Percentiles rank a stretch among this genome's conserved stretches.
phyloP scores from a whole-genome alignment of 2,888 invertebrate genomes.

The Bhutanitis thaidina region DNA sequence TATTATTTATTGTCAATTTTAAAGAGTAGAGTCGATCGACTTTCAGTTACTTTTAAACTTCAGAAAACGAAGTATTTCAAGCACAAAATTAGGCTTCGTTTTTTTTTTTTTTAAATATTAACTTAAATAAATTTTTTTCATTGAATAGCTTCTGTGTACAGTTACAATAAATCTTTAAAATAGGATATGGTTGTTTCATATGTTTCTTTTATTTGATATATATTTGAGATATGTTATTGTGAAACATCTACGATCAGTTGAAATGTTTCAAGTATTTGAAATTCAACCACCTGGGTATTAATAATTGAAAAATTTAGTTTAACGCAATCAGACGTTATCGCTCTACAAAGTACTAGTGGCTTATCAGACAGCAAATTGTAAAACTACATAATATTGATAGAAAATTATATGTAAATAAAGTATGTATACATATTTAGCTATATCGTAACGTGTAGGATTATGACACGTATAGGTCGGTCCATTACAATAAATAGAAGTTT shows the following conservation, averaged over 20 bases:
- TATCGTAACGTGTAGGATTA: conserved; percentile 57
- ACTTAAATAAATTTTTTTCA: neutral
- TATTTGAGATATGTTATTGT: conserved; percentile 58
- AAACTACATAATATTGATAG: conserved; percentile 74
- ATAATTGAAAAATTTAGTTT: conserved; percentile 37
- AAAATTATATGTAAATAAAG: conserved; percentile 70
- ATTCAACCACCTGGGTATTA: conserved; percentile 47
- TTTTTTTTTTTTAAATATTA: neutral
- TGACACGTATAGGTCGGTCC: conserved; percentile 32
- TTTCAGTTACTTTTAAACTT: neutral
- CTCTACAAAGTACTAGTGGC: conserved; percentile 48
- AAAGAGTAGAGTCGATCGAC: neutral
- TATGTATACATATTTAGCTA: conserved; percentile 64
- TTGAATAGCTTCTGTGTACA: conserved; percentile 12
- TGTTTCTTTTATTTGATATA: conserved; percentile 23
- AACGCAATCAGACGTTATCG: conserved; percentile 15
- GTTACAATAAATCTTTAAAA: conserved; percentile 17
- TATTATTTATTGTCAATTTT: conserved; percentile 6
- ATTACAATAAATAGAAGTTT: conserved; percentile 62
- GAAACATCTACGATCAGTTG: conserved; percentile 43
- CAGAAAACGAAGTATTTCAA: no score
- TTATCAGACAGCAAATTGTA: conserved; percentile 67
- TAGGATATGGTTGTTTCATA: conserved; percentile 31
- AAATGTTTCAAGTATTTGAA: conserved; percentile 38
- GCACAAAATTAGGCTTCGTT: no score